Base-by-base conservation (phyloP, 2,113 vertebrate species). In the Calonectris borealis region DNA sequence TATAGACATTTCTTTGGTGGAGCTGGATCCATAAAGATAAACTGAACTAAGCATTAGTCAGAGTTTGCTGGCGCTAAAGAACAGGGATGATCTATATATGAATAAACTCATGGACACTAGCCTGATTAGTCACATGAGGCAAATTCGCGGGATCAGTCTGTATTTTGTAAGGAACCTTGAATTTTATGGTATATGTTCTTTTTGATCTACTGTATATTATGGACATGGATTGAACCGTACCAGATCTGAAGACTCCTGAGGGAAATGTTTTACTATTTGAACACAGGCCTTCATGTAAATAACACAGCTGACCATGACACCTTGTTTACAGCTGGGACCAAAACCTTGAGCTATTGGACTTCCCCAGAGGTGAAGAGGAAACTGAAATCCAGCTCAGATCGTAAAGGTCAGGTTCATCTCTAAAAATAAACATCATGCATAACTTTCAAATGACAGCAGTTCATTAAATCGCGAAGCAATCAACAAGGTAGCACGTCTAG, bases 241-340 rank as follows among this genome's bases (percentile, higher is more conserved):
- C 16, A 60, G 40, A 79, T 65, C 38, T 89, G 57, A 91, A 79
- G 44, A 17, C 21, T 76, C 16, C 31, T 16, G 29, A 78, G 57
- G 40, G 86, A 70, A 81, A 84, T 21, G 9, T 89, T 90, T 86
- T 62, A 42, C 13, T 83, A 6, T 94, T 91, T 84, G 61, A 93
- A 79, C 65, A 61, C 10, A 58, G 16, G 15, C 16, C 13, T 86
- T 86, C 36, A 27, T 29, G 25, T 73, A 93, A 94, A 77, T 85
- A 7, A 26, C 70, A 54, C 22, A 85, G 36, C 15, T 87, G 78
- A 62, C 29, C 36, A 22, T 49, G 52, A 69, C 32, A 70, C 34
- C 31, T 73, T 46, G 13, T 46, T 91, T 86, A 70, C 36, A 92
- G 22, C 54, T 36, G 38, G 26, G 44, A 76, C 31, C 34, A 77